Conservation (phyloP, 1,140 invertebrate species). For the Vollenhovia emeryi region DNA sequence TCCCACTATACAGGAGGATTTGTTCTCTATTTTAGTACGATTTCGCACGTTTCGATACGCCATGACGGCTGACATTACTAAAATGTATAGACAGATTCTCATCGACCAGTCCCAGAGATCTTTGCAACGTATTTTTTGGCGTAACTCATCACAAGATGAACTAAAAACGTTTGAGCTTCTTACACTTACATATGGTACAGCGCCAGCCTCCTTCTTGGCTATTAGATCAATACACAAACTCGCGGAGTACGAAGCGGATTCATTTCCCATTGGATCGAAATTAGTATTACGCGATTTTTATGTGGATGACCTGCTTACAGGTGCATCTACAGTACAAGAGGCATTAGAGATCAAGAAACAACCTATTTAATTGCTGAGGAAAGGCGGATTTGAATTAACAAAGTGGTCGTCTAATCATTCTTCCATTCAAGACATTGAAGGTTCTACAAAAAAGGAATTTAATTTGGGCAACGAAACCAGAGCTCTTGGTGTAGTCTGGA, state of each 20-base stretch:
- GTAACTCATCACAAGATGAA: background rate
- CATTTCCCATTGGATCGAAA: slow-evolving; percentile 11
- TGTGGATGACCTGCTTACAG: slow-evolving; percentile 70
- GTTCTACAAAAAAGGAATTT: no score
- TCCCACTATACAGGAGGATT: slow-evolving; percentile 32
- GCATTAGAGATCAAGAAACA: slow-evolving; percentile 4
- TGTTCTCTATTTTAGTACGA: slow-evolving; percentile 40
- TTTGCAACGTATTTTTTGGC: background rate
- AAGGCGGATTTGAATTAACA: slow-evolving; percentile 54
- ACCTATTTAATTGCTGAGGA: slow-evolving; percentile 18
- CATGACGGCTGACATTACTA: slow-evolving; percentile 37
- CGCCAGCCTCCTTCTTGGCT: background rate
- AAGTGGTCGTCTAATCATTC: slow-evolving; percentile 60
- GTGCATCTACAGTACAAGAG: slow-evolving; percentile 49
- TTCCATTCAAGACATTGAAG: background rate
- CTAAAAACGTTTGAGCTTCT: background rate
- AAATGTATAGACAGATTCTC: slow-evolving; percentile 7
- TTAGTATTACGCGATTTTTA: slow-evolving; percentile 61
- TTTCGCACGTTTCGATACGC: slow-evolving; percentile 35
- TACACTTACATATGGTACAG: background rate
- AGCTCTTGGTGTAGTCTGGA: background rate
- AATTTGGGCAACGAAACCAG: no score
- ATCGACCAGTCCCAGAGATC: background rate
- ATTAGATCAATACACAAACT: background rate
- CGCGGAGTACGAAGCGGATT: no score